Conservation (phyloP, 1,140 invertebrate species). For the Oncopeltus fasciatus region DNA sequence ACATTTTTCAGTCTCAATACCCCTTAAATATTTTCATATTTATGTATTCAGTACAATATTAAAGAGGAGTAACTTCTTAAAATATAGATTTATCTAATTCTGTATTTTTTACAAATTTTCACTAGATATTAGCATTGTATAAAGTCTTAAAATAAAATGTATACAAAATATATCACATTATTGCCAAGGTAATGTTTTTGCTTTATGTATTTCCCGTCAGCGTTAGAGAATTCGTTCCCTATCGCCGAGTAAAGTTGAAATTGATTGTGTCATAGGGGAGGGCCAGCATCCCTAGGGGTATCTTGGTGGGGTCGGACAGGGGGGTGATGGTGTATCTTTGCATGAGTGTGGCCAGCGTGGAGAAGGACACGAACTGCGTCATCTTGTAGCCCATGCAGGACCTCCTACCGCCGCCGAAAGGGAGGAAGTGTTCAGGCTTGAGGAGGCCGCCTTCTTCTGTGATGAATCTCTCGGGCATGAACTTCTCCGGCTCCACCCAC, state of each 20-base stretch:
- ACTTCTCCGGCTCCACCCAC: slow-evolving; percentile 56
- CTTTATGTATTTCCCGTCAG: too few species aligned
- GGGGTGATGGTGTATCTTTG: slow-evolving; percentile 23
- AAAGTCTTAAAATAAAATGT: not conserved
- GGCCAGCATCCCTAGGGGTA: slow-evolving; percentile 26
- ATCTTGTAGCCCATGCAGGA: slow-evolving; percentile 80
- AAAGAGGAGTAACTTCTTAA: not conserved
- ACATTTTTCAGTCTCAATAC: slow-evolving; percentile 2
- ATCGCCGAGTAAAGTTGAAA: slow-evolving; percentile 22
- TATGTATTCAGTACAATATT: not conserved
- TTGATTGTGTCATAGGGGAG: slow-evolving; percentile 25
- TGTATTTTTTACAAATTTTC: not conserved
- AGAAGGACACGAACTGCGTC: slow-evolving; percentile 57
- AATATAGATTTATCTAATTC: not conserved
- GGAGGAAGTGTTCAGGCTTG: slow-evolving; percentile 56
- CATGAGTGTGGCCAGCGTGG: slow-evolving; percentile 54
- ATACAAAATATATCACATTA: not conserved
- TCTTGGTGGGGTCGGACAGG: slow-evolving; percentile 18
- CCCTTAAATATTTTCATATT: not conserved
- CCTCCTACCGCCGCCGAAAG: slow-evolving; percentile 72
- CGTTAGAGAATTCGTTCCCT: not conserved
- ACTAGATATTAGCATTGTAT: too few species aligned
- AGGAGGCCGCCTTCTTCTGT: slow-evolving; percentile 31
- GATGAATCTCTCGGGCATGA: slow-evolving; percentile 59
- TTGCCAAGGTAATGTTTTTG: not conserved